phyloP scores from a whole-genome alignment of 2,797 vertebrate species.

The Hippoglossus hippoglossus region DNA sequence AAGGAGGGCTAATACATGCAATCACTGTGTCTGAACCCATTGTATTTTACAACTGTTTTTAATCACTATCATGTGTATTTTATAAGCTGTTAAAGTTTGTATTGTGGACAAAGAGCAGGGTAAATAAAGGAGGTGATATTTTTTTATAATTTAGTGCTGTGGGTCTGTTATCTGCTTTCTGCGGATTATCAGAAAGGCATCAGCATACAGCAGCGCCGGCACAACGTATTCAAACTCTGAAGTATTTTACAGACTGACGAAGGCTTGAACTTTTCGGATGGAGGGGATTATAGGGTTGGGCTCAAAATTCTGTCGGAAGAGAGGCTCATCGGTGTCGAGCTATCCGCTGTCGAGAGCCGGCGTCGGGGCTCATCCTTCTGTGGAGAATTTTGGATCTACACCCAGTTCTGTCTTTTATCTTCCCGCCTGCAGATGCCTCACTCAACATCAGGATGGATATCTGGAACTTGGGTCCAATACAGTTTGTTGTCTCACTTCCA shows the following conservation, averaged over 20 bases:
- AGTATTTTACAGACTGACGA: constrained; percentile 36
- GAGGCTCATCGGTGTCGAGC: constrained; percentile 68
- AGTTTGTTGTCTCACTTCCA: constrained; percentile 45
- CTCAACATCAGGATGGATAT: constrained; percentile 67
- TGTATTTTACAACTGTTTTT: too few relatives aligned
- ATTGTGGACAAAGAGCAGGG: background rate
- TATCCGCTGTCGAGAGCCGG: constrained; percentile 54
- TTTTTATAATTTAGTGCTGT: background rate
- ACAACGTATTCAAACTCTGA: constrained; percentile 33
- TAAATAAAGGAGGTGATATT: background rate
- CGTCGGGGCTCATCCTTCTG: constrained; percentile 73
- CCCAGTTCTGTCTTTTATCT: constrained; percentile 75
- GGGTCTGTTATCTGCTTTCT: constrained; percentile 17
- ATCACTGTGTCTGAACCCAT: too few relatives aligned
- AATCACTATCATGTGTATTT: too few relatives aligned
- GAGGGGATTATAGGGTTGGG: constrained; percentile 70
- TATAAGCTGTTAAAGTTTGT: constrained; percentile 6
- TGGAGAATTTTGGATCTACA: constrained; percentile 68
- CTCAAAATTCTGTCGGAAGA: constrained; percentile 63
- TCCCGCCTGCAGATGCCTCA: constrained; percentile 71
- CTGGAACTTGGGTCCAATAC: constrained; percentile 51
- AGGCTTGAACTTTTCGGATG: constrained; percentile 64
- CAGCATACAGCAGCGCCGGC: constrained; percentile 20
- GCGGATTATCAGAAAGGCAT: constrained; percentile 57
- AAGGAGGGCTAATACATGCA: too few relatives aligned